Base-by-base conservation (phyloP, 64 coral and sea anemone species). In the Stichodactyla mertensii region DNA sequence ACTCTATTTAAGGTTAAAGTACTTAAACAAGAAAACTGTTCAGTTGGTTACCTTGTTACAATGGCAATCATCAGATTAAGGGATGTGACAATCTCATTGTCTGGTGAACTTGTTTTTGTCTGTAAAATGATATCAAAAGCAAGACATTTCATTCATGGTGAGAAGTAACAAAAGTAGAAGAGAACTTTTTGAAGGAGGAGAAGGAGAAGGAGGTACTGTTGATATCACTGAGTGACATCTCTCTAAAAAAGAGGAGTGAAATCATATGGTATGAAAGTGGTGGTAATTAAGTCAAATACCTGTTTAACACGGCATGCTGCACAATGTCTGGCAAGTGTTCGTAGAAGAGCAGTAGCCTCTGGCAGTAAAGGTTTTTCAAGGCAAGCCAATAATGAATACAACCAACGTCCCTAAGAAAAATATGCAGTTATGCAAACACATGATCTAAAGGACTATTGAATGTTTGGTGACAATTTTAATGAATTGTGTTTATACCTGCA, bases 351-450 rank as follows among this genome's bases (percentile, higher is more conserved):
- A 7, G 88, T 93, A 55, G 85, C 61, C 24, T 93, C 94, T 18
- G 94, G 84, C 16, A 92, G 58, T 16, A 96, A 57, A 1, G 94
- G 94, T 31, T 96, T 96, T 10, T 96, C 94, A 79, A 96, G 58
- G 64, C 91, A 96, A 82, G 91, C 94, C 4, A 96, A 55, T 15
- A 96, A 80, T 36, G 94, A 87, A 79, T 96, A 96, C 86, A 96
- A 87, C 94, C 94, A 96, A 20, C 86, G 88, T 12, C 94, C 94
- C 94, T 96, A 57, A 26, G 84, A 71, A 53, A 56, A 57, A 57
- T 20, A 18, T 19, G 2, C 54, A 81, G 7, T 31, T 6, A 67
- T 16, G 61, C 23, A 59, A n/a, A n/a, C n/a, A 26, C 26, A 7
- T 83, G 18, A 57, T 27, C 19, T 36, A 15, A 4, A 20, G 52